Evolutionary conservation across 2,797 vertebrate genomes (phyloP), one percentile per base, ranked within the genome.

Genomic region (Nyctalus aviator): DNA sequence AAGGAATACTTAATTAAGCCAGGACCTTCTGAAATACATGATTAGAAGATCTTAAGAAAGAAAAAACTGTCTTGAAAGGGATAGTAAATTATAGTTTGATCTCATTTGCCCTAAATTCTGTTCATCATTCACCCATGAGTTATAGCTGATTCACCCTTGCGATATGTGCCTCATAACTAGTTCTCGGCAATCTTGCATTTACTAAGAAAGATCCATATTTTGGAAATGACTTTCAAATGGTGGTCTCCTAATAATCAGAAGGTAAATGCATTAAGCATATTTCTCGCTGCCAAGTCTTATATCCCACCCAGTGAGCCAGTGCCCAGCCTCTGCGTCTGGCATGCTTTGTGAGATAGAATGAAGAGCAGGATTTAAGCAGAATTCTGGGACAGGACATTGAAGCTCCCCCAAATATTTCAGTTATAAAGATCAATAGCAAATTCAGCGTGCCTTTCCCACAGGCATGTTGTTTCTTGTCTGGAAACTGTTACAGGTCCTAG

Each of bases 1-100:
- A 94, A 32, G 41, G 55, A 96, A 91, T 96, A 86, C 62, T 94
- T 96, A 90, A 96, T 96, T 30, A 95, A 96, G 46, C 53, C 76
- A 90, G 85, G 94, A 57, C 8, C 17, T 96, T 92, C 90, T 93
- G 44, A 95, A 95, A 77, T 84, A 77, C 72, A 84, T 78, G 30
- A 94, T 75, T 84, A 96, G 69, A 73, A 96, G 72, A 78, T 3
- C 14, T 53, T 90, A 73, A 78, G 68, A 76, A 57, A 41, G 14
- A 68, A 46, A 83, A 53, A 30, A 30, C 57, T 69, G 9, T 79
- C 53, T 14, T 35, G 37, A 94, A 78, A 88, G 37, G 66, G 85
- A 64, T 84, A 62, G 23, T 75, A 83, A 96, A 95, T 93, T 94
- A 85, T 2, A 90, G 50, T 68, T 95, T 89, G 72, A 89, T 94